These are phyloP conservation scores for Perccottus glenii DNA, from an alignment of 2,113 vertebrate species.

Conservation along the genomic window DNA sequence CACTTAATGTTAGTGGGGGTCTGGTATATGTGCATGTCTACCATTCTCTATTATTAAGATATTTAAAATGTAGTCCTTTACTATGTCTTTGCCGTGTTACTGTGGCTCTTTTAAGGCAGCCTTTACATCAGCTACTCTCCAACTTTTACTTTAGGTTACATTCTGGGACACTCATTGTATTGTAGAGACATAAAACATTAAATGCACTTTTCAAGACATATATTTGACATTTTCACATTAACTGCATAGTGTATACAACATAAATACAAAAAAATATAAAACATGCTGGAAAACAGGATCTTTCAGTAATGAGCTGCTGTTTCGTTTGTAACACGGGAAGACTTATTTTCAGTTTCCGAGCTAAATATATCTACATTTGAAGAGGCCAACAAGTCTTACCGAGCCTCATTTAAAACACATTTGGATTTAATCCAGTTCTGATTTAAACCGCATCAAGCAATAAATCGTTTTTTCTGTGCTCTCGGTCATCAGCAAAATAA, in stretches of 20 bases:
- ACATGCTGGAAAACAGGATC: background rate
- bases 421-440: constrained; percentile 24
- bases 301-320: constrained; percentile 12
- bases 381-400: constrained; percentile 31
- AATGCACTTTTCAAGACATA: too few relatives aligned
- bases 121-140: too few relatives aligned
- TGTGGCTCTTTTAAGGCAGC: too few relatives aligned
- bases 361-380: constrained; percentile 56
- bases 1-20: background rate
- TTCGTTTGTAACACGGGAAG: constrained; percentile 32
- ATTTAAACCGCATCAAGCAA: constrained; percentile 10
- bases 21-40: background rate
- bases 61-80: background rate
- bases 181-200: too few relatives aligned
- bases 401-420: constrained; percentile 36
- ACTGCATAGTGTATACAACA: too few relatives aligned
- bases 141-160: too few relatives aligned
- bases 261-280: too few relatives aligned
- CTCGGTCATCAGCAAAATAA: constrained; percentile 8
- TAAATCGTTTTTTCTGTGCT: constrained; percentile 2
- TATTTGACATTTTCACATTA: too few relatives aligned
- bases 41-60: background rate
- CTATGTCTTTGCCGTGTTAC: too few relatives aligned
- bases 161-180: too few relatives aligned
- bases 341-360: constrained; percentile 24